Base-by-base conservation (phyloP, 2,113 vertebrate species). In the Catharus bicknelli region DNA sequence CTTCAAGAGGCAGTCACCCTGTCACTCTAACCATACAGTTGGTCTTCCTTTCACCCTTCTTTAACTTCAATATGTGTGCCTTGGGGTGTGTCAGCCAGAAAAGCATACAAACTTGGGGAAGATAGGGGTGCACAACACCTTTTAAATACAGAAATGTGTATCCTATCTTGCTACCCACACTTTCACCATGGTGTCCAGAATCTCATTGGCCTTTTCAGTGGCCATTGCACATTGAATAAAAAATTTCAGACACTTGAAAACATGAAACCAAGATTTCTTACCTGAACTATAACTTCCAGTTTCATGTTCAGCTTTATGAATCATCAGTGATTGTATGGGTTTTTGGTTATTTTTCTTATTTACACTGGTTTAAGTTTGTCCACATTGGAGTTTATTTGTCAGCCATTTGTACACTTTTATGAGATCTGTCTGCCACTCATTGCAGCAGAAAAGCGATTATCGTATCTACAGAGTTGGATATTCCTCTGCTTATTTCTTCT, bases 381-480 rank as follows among this genome's bases (percentile, higher is more conserved):
- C 7, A 68, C 8, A 26, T n/a, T 0, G 0, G 14, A 68, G 11
- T 36, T 84, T 3, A 25, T 68, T 72, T 90, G 21, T n/a, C 45
- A 69, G 21, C 12, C 1, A 21, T 76, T 64, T 69, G 2, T 59
- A 45, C 7, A 22, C 7, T 68, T 88, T 73, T 29, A 54, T 23
- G 40, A 90, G 12, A 55, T 66, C 23, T 62, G 3, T 58, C 27
- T 67, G 11, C 16, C 80, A 43, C 54, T 88, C 20, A 26, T 81
- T 73, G 25, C 38, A 64, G 30, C 3, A 57, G 3, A 6, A 61
- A 64, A 72, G 7, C 61, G 21, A 32, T 70, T 53, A n/a, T 69
- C 20, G 4, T 76, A 58, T 48, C n/a, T 86, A 29, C 25, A 61
- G 53, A 93, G 11, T 0, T 73, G 22, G 19, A 32, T 88, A 57